Conservation (phyloP, 2,888 invertebrate species). For the Arge pagana region DNA sequence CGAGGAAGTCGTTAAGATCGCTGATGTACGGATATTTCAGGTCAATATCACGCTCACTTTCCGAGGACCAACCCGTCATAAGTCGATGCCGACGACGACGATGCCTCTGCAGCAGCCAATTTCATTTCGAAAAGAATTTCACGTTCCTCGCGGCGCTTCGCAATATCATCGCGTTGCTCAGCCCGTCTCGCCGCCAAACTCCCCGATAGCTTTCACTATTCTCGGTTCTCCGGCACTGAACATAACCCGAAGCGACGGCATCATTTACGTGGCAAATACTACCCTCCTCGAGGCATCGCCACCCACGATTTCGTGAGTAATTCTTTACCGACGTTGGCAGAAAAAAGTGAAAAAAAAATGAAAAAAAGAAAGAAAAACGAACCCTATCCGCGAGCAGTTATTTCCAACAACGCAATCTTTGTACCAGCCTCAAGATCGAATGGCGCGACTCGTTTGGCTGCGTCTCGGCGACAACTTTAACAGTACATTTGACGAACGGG, state of each 20-base stretch:
- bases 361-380: too few relatives aligned
- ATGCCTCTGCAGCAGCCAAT: constrained; percentile 37
- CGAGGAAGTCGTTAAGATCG: too few relatives aligned
- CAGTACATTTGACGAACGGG: constrained; percentile 51
- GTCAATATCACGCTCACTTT: constrained; percentile 48
- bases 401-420: too few relatives aligned
- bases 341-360: too few relatives aligned
- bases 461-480: constrained; percentile 34
- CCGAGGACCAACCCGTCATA: constrained; percentile 46
- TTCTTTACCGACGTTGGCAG: constrained; percentile 11
- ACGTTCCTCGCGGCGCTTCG: constrained; percentile 39
- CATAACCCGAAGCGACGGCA: constrained; percentile 63
- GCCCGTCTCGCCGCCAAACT: constrained; percentile 37
- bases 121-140: constrained; percentile 38
- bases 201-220: constrained; percentile 37
- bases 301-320: constrained; percentile 54
- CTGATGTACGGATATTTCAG: constrained; percentile 38
- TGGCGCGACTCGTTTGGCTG: constrained; percentile 51
- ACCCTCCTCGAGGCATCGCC: constrained; percentile 55
- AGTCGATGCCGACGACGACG: constrained; percentile 40
- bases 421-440: constrained; percentile 56
- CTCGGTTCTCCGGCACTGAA: constrained; percentile 58
- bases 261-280: constrained; percentile 63
- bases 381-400: too few relatives aligned
- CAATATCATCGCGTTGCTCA: constrained; percentile 45